Percentiles rank a stretch among this genome's conserved stretches.
phyloP scores from a whole-genome alignment of 2,113 vertebrate genomes.

The Mandrillus leucophaeus region DNA sequence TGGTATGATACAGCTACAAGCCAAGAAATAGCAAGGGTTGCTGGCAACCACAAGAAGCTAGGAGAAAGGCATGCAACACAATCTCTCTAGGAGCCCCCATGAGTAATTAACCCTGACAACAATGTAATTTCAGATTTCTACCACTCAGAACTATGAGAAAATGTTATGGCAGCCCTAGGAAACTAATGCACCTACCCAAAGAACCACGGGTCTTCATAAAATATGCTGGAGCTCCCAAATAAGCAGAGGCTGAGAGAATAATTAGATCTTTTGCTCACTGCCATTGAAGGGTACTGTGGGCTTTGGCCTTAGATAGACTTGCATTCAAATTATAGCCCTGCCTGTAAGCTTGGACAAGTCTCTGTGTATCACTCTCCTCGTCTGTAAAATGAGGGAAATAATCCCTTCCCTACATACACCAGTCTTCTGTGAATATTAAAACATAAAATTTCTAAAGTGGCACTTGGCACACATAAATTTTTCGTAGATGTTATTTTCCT shows the following conservation, averaged over 20 bases:
- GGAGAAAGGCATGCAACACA: not conserved
- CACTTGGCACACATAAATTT: not conserved
- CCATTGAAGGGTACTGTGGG: not conserved
- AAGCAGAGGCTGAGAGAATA: not conserved
- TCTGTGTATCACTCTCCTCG: not conserved
- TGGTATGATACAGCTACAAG: not conserved
- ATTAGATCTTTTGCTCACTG: not conserved
- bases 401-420: not conserved
- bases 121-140: constrained; percentile 6
- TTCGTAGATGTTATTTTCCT: not conserved
- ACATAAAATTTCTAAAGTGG: not conserved
- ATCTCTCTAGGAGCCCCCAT: not conserved
- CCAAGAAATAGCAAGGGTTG: not conserved
- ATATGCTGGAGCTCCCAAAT: not conserved
- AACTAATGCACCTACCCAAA: not conserved
- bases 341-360: not conserved
- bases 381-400: not conserved
- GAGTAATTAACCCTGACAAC: not conserved
- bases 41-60: not conserved
- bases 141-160: not conserved
- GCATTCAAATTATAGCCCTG: not conserved
- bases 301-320: not conserved
- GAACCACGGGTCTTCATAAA: not conserved
- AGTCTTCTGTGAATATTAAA: constrained; percentile 15
- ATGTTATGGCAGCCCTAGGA: not conserved